phyloP scores from a whole-genome alignment of 2,797 vertebrate genomes.

The Chelonia mydas region DNA sequence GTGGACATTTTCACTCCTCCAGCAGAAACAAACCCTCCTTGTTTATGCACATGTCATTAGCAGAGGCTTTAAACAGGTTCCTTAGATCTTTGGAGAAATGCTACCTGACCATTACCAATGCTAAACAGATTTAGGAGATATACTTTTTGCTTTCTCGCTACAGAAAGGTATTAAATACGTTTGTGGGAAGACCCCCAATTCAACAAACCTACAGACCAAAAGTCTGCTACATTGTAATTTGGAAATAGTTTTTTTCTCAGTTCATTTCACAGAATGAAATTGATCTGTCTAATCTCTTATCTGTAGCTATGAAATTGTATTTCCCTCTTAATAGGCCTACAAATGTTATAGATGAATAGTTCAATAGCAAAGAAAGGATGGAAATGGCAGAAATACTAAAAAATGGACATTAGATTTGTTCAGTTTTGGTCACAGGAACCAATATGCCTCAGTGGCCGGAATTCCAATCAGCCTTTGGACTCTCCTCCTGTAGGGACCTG shows the following conservation, averaged over 20 bases:
- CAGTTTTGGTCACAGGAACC: neutral
- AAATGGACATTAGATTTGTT: neutral
- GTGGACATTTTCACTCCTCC: neutral
- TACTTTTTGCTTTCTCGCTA: neutral
- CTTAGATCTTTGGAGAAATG: neutral
- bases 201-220: conserved; percentile 37
- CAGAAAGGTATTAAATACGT: neutral
- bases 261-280: conserved; percentile 33
- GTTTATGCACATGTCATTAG: too few species aligned
- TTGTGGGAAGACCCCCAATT: neutral
- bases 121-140: neutral
- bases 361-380: conserved; percentile 1
- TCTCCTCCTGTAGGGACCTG: neutral
- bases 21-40: neutral
- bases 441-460: neutral
- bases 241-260: conserved; percentile 16
- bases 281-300: conserved; percentile 79
- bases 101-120: neutral
- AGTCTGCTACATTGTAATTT: conserved; percentile 14
- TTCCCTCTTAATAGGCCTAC: conserved; percentile 77
- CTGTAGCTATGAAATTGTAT: conserved; percentile 80
- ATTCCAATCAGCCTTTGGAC: neutral
- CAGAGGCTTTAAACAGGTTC: rapidly evolving
- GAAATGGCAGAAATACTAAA: conserved; percentile 35
- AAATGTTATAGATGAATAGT: conserved; percentile 71